Conservation (phyloP, 2,113 vertebrate species). For the Martes martes region DNA sequence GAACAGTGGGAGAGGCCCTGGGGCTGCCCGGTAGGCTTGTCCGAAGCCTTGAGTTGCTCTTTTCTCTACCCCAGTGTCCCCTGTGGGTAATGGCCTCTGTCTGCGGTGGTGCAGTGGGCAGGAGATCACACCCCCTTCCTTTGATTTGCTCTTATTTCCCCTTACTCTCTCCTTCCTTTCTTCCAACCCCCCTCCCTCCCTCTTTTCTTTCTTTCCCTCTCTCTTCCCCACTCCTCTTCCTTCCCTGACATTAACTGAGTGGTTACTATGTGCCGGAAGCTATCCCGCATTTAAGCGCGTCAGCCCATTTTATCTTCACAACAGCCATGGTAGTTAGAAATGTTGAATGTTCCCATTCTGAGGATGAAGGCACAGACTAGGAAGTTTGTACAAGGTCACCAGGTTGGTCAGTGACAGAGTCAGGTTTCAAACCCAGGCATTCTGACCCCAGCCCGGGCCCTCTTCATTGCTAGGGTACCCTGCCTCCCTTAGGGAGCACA, state of each 20-base stretch:
- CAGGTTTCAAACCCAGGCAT: background rate
- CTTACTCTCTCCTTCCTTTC: background rate
- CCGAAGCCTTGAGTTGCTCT: background rate
- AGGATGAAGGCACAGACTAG: background rate
- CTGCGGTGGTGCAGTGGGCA: rapidly evolving
- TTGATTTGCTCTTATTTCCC: rapidly evolving
- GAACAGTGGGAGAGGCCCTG: background rate
- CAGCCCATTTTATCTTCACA: background rate
- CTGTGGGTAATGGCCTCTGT: background rate
- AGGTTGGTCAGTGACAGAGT: background rate
- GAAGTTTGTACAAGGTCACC: background rate
- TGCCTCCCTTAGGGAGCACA: too few species aligned
- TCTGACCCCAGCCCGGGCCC: too few species aligned
- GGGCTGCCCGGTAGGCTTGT: background rate
- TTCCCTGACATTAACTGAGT: background rate
- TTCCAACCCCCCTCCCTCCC: background rate
- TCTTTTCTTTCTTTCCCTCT: too few species aligned
- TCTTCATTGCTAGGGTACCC: background rate
- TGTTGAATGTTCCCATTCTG: background rate
- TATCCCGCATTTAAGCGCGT: background rate
- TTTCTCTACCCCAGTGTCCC: rapidly evolving
- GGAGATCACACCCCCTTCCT: background rate
- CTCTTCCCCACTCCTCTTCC: background rate
- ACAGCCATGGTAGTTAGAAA: background rate
- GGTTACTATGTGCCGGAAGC: background rate